Evolutionary conservation across 2,888 invertebrate species (phyloP).

Genomic region (Apamea monoglypha): DNA sequence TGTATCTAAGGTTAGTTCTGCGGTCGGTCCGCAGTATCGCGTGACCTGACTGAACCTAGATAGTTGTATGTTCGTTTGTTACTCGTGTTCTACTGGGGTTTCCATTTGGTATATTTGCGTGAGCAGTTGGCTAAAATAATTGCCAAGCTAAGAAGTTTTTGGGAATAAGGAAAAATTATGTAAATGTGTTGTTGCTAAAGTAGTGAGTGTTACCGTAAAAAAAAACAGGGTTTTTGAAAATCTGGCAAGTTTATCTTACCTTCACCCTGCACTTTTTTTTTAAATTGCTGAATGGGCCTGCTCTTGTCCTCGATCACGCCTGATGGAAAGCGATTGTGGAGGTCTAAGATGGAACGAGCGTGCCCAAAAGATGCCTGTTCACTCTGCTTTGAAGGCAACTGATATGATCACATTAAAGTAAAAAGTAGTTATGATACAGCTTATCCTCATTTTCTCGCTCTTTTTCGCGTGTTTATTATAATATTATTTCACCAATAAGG

Average conservation of each 20-base stretch:
- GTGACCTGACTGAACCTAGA: constrained; percentile 42
- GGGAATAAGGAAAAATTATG: neutral
- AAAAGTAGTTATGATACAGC: neutral
- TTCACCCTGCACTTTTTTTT: neutral
- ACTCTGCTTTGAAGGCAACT: no score
- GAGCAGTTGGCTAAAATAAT: neutral
- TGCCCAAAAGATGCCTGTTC: no score
- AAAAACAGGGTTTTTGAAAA: neutral
- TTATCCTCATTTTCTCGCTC: neutral
- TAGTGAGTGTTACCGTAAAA: neutral
- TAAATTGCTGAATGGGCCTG: no score
- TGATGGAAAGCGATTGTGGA: no score
- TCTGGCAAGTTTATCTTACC: no score
- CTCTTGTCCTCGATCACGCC: no score
- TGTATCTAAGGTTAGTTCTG: constrained; percentile 23
- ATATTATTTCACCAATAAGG: neutral
- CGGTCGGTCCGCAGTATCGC: constrained; percentile 42
- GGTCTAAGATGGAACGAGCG: no score
- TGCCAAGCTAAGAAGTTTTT: no score
- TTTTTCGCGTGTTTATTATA: neutral
- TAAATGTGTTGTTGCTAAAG: neutral
- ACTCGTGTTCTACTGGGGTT: neutral
- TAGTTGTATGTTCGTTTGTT: constrained; percentile 5
- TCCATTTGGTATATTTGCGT: neutral
- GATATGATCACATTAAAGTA: neutral